Conservation (phyloP, 2,113 vertebrate genomes). For the Atlantisia rogersi region DNA sequence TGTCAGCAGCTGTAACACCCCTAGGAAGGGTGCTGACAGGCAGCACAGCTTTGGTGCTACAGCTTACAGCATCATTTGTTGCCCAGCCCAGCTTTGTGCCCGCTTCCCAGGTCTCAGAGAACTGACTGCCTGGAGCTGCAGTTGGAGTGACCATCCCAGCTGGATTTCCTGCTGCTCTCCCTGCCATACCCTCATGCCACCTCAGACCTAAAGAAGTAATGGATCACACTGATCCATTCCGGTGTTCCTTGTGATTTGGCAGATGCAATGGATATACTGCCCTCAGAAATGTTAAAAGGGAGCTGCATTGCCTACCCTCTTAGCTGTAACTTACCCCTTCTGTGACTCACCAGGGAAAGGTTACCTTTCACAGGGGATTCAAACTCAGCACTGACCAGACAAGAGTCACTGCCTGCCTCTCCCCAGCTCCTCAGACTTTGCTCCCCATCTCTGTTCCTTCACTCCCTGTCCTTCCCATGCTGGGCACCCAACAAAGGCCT, state of each 20-base stretch:
- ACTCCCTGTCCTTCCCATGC: not conserved
- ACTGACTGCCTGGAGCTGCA: not conserved
- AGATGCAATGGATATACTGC: not conserved
- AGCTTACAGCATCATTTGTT: not conserved
- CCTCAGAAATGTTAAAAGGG: not conserved
- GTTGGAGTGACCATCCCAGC: not conserved
- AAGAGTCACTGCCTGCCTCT: not conserved
- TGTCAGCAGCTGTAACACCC: fast-evolving
- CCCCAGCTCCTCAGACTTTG: not conserved
- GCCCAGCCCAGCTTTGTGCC: not conserved
- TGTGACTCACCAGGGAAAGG: not conserved
- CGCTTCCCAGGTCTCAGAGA: not conserved
- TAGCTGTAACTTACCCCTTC: not conserved
- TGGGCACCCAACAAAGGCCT: not conserved
- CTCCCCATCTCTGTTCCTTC: not conserved
- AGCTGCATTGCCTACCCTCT: not conserved
- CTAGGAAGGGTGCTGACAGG: not conserved
- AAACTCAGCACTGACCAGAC: not conserved
- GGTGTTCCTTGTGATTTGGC: not conserved
- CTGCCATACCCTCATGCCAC: fast-evolving
- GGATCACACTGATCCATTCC: not conserved
- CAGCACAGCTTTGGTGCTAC: not conserved
- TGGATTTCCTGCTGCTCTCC: not conserved
- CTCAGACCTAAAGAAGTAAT: not conserved
- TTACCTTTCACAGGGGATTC: not conserved